These are phyloP conservation scores for Carassius gibelio DNA, from an alignment of 2,113 vertebrate genomes.

Conservation along the genomic window DNA sequence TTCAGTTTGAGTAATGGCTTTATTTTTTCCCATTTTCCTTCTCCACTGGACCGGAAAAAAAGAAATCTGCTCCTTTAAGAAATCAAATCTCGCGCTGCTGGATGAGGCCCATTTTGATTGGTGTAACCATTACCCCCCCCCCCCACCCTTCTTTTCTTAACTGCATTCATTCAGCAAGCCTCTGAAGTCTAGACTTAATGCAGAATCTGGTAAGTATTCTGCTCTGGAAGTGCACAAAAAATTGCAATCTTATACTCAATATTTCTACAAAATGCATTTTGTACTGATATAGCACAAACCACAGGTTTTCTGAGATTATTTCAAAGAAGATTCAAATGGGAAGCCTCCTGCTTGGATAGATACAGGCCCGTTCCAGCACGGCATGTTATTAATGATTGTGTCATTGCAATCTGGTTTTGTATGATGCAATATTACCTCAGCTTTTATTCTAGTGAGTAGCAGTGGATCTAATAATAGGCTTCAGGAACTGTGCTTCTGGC, in stretches of 20 bases:
- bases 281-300: background rate
- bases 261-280: background rate
- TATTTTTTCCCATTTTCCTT: background rate
- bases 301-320: background rate
- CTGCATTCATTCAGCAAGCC: background rate
- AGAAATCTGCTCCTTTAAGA: background rate
- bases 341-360: background rate
- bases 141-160: background rate
- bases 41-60: background rate
- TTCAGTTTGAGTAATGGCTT: background rate
- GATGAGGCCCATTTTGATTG: constrained; percentile 40
- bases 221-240: background rate
- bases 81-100: constrained; percentile 41
- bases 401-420: constrained; percentile 1
- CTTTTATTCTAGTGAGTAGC: constrained; percentile 4
- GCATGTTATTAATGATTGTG: constrained; percentile 2
- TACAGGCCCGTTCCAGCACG: background rate
- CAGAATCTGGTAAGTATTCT: background rate
- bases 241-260: background rate
- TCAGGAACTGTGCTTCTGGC: background rate
- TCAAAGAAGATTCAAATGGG: background rate
- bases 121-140: background rate
- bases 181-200: background rate
- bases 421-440: background rate
- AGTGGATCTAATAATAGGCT: background rate